Base-by-base conservation (phyloP, 1,140 invertebrate species). In the Teleogryllus occipitalis region DNA sequence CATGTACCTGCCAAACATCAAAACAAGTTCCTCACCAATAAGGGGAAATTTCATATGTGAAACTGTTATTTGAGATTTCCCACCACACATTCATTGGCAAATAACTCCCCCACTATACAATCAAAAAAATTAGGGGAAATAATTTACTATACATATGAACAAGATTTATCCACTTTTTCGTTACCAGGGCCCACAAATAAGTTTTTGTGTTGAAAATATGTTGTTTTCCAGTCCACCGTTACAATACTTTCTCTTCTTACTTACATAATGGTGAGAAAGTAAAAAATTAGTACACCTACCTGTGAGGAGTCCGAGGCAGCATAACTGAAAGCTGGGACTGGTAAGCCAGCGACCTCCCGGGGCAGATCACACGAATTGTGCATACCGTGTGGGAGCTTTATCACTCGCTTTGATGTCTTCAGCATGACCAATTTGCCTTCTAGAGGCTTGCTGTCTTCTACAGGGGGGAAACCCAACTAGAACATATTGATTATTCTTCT, bases 331-430 rank as follows among this genome's bases (percentile, higher is more conserved):
- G 54, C 10, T 14, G 86, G 85, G 0, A 84, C 84, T 7, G 88
- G 87, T 80, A 89, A 86, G 77, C 84, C 85, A 12, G 85, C 83
- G 21, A 89, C 86, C 83, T 87, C 86, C 82, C 84, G 85, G 22
- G 89, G 88, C 7, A 85, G 83, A 49, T 89, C 87, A 47, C 86
- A 80, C 75, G 84, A 85, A 74, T 85, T 82, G 22, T 88, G 85
- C 46, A 85, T 82, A 0, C 85, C 83, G 80, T 87, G 86, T 76
- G 87, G 87, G 8, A 88, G 81, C 80, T 87, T 86, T 27, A 89
- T 86, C 3, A 89, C 85, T 78, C 88, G 83, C 80, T 87, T 89
- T 14, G 86, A 86, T 4, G 87, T 87, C 82, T 87, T 88, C 65
- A 88, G 84, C 78, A 88, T 86, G 4, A 89, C 84, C 14, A 89